A percentile compares a stretch with the other conserved stretches of the same genome.
These are phyloP conservation scores for Hydractinia echinata DNA, from an alignment of 30 jellyfish, hydroid and myxozoan genomes.

Conservation along the genomic window DNA sequence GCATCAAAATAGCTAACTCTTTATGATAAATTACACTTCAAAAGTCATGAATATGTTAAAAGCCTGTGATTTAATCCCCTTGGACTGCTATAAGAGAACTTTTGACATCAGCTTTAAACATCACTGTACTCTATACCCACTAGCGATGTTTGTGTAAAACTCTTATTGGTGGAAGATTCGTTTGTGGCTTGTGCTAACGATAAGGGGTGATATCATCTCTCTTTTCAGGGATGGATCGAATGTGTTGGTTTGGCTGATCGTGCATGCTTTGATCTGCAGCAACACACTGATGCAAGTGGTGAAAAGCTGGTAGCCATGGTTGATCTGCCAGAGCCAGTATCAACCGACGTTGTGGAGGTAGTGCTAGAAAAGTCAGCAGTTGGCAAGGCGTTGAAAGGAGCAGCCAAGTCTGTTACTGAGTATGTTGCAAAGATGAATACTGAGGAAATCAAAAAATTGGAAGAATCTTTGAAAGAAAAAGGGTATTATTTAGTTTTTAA, in stretches of 20 bases:
- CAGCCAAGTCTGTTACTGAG: constrained; percentile 69
- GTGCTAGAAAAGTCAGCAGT: constrained; percentile 71
- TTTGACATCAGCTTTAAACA: too few species aligned
- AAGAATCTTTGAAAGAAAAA: constrained; percentile 48
- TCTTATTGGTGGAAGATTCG: too few species aligned
- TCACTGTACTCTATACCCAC: too few species aligned
- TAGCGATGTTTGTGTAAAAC: too few species aligned
- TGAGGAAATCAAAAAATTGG: constrained; percentile 46
- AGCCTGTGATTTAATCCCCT: too few species aligned
- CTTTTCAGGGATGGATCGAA: constrained; percentile 95
- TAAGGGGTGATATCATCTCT: not conserved
- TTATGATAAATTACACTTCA: too few species aligned
- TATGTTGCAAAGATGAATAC: constrained; percentile 46
- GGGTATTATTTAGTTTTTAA: constrained; percentile 32
- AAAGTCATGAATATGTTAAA: too few species aligned
- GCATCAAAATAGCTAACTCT: too few species aligned
- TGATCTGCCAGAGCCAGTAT: constrained; percentile 85
- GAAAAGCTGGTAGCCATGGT: constrained; percentile 95
- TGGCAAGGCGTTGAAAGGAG: constrained; percentile 83
- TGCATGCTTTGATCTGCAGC: constrained; percentile 89
- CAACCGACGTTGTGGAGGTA: constrained; percentile 77
- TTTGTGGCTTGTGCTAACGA: too few species aligned
- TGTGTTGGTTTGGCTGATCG: constrained; percentile 99
- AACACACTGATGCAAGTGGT: constrained; percentile 83
- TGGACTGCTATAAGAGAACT: too few species aligned